Evolutionary conservation across 2,113 vertebrate genomes (phyloP).

Genomic region (Zootoca vivipara): DNA sequence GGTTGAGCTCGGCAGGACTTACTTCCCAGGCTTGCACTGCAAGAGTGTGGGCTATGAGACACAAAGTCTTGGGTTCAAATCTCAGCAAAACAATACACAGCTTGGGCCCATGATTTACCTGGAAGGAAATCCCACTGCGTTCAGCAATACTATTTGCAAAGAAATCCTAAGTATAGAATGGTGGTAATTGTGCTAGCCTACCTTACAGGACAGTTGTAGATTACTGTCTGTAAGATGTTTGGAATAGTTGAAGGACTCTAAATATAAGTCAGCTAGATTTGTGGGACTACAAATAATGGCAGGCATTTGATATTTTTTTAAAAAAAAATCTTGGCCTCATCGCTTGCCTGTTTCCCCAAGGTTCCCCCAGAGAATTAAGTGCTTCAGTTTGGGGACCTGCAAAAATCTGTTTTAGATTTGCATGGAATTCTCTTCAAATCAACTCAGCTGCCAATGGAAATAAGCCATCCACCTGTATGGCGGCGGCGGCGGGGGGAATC

Average conservation of each 20-base stretch:
- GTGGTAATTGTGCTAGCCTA: not conserved
- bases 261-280: not conserved
- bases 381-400: not conserved
- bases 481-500: not conserved
- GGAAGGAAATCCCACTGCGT: not conserved
- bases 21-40: not conserved
- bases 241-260: not conserved
- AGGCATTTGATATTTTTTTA: not conserved
- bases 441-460: not conserved
- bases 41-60: not conserved
- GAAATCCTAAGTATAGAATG: not conserved
- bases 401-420: not conserved
- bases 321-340: not conserved
- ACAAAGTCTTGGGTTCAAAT: not conserved
- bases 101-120: not conserved
- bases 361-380: not conserved
- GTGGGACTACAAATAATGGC: too few species aligned
- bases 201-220: not conserved
- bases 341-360: not conserved
- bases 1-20: not conserved
- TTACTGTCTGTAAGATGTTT: not conserved
- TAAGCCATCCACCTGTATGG: not conserved
- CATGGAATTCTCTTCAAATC: not conserved
- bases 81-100: not conserved
- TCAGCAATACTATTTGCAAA: not conserved